Percentiles rank a stretch among this genome's conserved stretches.
phyloP scores from a whole-genome alignment of 2,888 invertebrate species.

The Ametastegia equiseti region DNA sequence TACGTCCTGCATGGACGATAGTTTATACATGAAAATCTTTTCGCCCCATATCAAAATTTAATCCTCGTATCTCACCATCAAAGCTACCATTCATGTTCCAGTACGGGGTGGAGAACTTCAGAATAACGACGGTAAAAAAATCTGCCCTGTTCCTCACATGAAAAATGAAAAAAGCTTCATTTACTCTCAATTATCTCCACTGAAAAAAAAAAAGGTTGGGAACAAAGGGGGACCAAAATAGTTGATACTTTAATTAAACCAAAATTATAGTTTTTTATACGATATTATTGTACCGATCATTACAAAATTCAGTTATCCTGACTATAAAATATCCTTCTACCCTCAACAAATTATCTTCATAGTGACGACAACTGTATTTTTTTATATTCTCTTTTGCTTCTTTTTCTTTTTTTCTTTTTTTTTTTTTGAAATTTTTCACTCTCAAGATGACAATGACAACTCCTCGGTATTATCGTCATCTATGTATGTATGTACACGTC shows the following conservation, averaged over 20 bases:
- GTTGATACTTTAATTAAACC: too few species aligned
- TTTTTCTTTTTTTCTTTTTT: background rate
- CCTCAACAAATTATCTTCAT: too few species aligned
- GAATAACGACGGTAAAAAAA: background rate
- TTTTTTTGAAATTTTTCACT: background rate
- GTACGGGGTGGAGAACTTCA: background rate
- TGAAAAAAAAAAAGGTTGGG: too few species aligned
- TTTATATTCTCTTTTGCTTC: background rate
- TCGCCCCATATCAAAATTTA: background rate
- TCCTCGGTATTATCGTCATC: background rate
- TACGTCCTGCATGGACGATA: conserved; percentile 4
- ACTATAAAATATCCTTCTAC: too few species aligned
- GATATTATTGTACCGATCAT: too few species aligned
- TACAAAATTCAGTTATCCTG: too few species aligned
- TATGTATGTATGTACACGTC: background rate
- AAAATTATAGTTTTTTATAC: too few species aligned
- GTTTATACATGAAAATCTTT: background rate
- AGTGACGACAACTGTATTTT: too few species aligned
- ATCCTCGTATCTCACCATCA: background rate
- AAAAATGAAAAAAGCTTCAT: background rate
- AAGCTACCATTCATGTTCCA: background rate
- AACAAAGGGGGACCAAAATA: too few species aligned
- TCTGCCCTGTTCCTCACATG: background rate
- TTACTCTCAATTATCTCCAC: too few species aligned
- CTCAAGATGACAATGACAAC: background rate